A percentile compares a stretch with the other conserved stretches of the same genome.
Evolutionary conservation across 2,113 vertebrate genomes (phyloP).

Genomic region (Panthera leo): DNA sequence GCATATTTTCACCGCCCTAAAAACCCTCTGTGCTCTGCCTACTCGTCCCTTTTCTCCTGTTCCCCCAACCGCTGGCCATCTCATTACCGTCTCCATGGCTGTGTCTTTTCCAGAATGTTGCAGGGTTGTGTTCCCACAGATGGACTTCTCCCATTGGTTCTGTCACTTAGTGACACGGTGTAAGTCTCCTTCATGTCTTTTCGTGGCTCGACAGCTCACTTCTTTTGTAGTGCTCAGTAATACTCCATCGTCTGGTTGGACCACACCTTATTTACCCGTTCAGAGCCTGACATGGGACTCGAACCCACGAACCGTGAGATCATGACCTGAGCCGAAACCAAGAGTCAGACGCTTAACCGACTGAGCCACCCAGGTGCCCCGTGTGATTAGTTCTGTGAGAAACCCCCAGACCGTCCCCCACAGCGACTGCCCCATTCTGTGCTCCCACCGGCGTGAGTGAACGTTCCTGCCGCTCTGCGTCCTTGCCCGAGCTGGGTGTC

Average conservation of each 20-base stretch:
- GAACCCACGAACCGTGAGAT: no score
- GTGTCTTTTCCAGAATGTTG: not conserved
- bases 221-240: not conserved
- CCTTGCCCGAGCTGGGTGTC: not conserved
- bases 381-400: not conserved
- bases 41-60: not conserved
- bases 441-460: not conserved
- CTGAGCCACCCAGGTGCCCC: no score
- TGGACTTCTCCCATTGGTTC: not conserved
- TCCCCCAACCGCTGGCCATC: not conserved
- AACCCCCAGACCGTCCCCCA: not conserved
- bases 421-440: not conserved
- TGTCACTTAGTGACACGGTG: not conserved
- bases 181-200: not conserved
- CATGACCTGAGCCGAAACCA: no score
- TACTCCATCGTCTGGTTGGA: not conserved
- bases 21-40: not conserved
- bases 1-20: not conserved
- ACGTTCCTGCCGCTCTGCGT: accelerated
- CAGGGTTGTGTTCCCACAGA: not conserved
- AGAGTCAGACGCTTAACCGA: no score
- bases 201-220: not conserved
- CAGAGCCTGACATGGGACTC: no score
- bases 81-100: not conserved
- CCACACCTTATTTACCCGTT: not conserved